These are phyloP conservation scores for Pangasianodon gigas DNA, from an alignment of 2,113 vertebrate genomes.

Conservation along the genomic window DNA sequence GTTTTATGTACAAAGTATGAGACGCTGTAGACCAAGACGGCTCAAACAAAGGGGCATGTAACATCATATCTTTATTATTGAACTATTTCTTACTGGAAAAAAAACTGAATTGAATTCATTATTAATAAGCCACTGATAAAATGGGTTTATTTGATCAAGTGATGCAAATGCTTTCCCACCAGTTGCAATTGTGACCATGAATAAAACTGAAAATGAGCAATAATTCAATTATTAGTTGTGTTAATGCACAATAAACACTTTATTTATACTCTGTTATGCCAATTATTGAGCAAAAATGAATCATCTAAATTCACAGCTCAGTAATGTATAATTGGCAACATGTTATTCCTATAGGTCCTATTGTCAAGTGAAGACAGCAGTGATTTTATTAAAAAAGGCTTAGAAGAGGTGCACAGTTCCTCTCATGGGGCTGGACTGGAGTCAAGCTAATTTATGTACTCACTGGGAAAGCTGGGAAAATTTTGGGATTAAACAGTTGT, in stretches of 20 bases:
- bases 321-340: neutral
- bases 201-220: neutral
- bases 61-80: neutral
- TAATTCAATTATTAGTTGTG: neutral
- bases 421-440: neutral
- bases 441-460: neutral
- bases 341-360: neutral
- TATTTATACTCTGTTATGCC: neutral
- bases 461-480: neutral
- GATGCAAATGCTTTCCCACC: neutral
- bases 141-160: neutral
- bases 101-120: neutral
- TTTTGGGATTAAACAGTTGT: neutral
- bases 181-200: neutral
- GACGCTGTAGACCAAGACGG: neutral
- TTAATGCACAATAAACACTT: no score
- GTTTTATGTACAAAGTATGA: neutral
- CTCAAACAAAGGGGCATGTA: neutral
- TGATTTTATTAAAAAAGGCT: neutral
- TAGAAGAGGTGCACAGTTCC: neutral
- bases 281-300: neutral
- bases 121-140: neutral
- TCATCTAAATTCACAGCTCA: neutral
- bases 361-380: neutral
- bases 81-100: neutral